Percentiles rank a stretch among this genome's conserved stretches.
Conservation (phyloP, 2,113 vertebrate species). For the Girardinichthys multiradiatus region DNA sequence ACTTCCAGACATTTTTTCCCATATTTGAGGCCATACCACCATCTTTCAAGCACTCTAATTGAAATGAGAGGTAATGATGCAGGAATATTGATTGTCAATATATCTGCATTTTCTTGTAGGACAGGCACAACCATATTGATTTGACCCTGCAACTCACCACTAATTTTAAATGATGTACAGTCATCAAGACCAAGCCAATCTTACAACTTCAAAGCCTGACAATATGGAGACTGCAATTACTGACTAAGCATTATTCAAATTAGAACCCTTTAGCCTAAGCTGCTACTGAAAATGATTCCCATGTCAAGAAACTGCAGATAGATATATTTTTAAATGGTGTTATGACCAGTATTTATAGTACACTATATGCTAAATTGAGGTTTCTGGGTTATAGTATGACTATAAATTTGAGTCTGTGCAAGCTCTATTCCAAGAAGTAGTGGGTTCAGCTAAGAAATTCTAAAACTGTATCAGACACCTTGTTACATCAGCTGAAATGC, state of each 20-base stretch:
- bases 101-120: conserved; percentile 71
- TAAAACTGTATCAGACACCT: not conserved
- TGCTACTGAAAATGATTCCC: conserved; percentile 37
- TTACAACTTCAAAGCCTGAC: conserved; percentile 63
- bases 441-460: not conserved
- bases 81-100: conserved; percentile 67
- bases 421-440: not conserved
- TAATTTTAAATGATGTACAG: conserved; percentile 68
- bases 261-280: conserved; percentile 39
- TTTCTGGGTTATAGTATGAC: not conserved
- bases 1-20: not conserved
- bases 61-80: conserved; percentile 72
- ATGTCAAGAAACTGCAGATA: conserved; percentile 60
- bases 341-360: conserved; percentile 28
- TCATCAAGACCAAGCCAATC: conserved; percentile 47
- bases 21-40: conserved; percentile 27
- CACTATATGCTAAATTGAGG: not conserved
- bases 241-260: conserved; percentile 76
- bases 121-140: conserved; percentile 64
- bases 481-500: not conserved
- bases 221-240: conserved; percentile 63
- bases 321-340: conserved; percentile 10
- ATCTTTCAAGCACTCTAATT: conserved; percentile 55
- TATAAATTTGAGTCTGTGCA: not conserved
- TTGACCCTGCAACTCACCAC: conserved; percentile 57